Evolutionary conservation across 2,888 invertebrate species (phyloP), one percentile per base, ranked within the genome.

Genomic region (Xestia ashworthii): DNA sequence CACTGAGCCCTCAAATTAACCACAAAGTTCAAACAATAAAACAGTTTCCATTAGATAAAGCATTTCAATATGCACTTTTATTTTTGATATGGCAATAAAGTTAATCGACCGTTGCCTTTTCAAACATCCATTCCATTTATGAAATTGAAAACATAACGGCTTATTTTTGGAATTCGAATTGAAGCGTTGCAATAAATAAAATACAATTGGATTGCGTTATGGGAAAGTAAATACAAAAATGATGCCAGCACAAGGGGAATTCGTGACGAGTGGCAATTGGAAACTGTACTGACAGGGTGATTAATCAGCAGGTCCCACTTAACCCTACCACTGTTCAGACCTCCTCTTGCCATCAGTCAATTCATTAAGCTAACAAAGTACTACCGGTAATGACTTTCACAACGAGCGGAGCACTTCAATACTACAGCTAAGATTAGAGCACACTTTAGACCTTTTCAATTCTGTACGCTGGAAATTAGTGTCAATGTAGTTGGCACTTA

Each of bases 351-450:
- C 96, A 96, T 96, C 96, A 95, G 95, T 96, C 96, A 96, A 96
- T 96, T 96, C 96, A 96, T 96, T 96, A 96, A 94, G 94, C 94
- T 94, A 95, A 96, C 96, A 96, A 96, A 96, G 95, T 96, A 95
- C 95, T 92, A 93, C 91, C 93, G 91, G 95, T 96, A 96, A 96
- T 95, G 96, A 96, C 95, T 96, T 95, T 93, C 93, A 93, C 92
- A 94, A 92, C 92, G 93, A 93, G 90, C 90, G 88, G 91, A 92
- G 89, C 89, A 93, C 92, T 90, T 93, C 92, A 91, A 93, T 93
- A 94, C 90, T 89, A 85, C 86, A 84, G 88, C 89, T 88, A 89
- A 93, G 92, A 94, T 93, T 93, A 89, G 90, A 91, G 87, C 89
- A 78, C 83, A 81, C 84, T 88, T 16, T 88, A 84, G 88, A 83